Conservation (phyloP, 1,140 invertebrate species). For the Drosophila miranda region DNA sequence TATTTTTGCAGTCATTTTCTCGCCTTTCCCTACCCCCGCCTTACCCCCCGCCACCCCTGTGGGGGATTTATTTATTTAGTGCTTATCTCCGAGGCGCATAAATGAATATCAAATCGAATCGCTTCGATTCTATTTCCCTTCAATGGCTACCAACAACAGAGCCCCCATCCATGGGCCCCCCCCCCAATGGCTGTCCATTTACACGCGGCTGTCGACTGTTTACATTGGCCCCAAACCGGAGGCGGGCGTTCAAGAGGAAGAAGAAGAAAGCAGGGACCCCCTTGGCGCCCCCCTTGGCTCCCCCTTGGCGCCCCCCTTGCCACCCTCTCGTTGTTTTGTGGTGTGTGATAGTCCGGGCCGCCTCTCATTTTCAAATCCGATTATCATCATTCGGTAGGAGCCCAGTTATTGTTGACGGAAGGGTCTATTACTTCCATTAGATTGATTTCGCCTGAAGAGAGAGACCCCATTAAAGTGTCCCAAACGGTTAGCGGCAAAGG, state of each 20-base stretch:
- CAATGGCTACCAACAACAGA: constrained; percentile 40
- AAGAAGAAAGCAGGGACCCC: too few species aligned
- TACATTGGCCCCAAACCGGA: constrained; percentile 44
- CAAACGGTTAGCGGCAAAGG: constrained; percentile 16
- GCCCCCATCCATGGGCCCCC: not conserved
- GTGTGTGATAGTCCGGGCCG: constrained; percentile 25
- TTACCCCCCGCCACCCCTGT: not conserved
- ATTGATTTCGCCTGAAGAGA: constrained; percentile 56
- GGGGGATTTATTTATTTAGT: constrained; percentile 79
- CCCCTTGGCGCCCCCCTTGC: constrained; percentile 26
- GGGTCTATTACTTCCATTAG: constrained; percentile 67
- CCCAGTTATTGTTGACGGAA: constrained; percentile 49
- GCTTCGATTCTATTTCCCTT: constrained; percentile 64
- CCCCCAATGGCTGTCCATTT: too few species aligned
- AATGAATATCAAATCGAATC: constrained; percentile 73
- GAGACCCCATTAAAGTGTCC: constrained; percentile 34
- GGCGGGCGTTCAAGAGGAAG: not conserved
- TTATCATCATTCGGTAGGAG: constrained; percentile 75
- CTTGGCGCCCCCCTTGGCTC: not conserved
- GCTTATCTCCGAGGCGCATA: constrained; percentile 76
- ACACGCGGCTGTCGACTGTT: constrained; percentile 41
- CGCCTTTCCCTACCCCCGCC: not conserved
- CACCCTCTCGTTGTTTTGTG: constrained; percentile 32
- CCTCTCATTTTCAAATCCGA: constrained; percentile 76
- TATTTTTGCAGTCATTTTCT: constrained; percentile 73